Percentiles rank a stretch among this genome's conserved stretches.
Conservation (phyloP, 2,888 invertebrate species). For the Stratiomys singularior region DNA sequence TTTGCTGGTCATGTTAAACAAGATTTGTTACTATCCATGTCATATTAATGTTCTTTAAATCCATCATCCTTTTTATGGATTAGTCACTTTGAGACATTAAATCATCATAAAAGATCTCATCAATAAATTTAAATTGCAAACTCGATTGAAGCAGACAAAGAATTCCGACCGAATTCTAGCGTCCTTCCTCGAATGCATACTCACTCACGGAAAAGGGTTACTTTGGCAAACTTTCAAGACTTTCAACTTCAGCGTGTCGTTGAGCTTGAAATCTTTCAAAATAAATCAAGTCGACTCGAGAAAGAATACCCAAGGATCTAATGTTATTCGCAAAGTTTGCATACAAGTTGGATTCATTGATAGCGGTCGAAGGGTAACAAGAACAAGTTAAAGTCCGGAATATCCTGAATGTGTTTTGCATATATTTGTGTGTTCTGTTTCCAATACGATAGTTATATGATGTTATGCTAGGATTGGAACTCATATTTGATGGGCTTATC, state of each 20-base stretch:
- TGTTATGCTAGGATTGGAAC: too few species aligned
- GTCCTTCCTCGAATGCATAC: not conserved
- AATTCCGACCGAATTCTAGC: not conserved
- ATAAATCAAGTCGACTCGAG: not conserved
- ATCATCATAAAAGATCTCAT: too few species aligned
- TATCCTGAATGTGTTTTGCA: not conserved
- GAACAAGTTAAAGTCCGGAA: not conserved
- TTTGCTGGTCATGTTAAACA: too few species aligned
- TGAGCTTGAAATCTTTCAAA: not conserved
- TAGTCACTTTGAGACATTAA: too few species aligned
- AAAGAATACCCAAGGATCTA: not conserved
- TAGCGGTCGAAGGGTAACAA: not conserved
- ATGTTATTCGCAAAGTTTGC: constrained; percentile 7
- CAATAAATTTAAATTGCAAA: too few species aligned
- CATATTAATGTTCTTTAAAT: too few species aligned
- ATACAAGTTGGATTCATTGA: not conserved
- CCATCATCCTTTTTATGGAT: too few species aligned
- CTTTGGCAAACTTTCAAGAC: constrained; percentile 5
- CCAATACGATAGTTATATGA: too few species aligned
- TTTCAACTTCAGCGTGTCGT: not conserved
- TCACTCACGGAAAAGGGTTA: constrained; percentile 1
- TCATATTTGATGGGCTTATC: too few species aligned
- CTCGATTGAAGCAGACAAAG: not conserved
- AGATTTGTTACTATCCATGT: too few species aligned
- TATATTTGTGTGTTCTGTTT: too few species aligned